A percentile compares a stretch with the other conserved stretches of the same genome.
These are phyloP conservation scores for Alosa sapidissima DNA, from an alignment of 2,797 vertebrate species.

Conservation along the genomic window DNA sequence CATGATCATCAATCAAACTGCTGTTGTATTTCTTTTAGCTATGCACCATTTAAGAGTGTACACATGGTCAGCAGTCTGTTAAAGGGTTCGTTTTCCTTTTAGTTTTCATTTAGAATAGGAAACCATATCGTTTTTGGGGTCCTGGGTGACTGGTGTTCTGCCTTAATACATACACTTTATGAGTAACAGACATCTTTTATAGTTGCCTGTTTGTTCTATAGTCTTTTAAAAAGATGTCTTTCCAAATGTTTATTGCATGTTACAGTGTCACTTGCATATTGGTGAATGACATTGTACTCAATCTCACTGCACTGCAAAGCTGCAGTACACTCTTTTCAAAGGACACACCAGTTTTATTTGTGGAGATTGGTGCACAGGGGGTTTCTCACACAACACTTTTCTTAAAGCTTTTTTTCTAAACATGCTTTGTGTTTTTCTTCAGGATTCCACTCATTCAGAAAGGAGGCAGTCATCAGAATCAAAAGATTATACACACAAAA, in stretches of 20 bases:
- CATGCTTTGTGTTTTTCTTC: slow-evolving; percentile 42
- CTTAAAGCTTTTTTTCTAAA: not conserved
- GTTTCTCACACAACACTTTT: not conserved
- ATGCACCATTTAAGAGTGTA: not conserved
- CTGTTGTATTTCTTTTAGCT: slow-evolving; percentile 46
- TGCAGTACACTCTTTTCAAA: not conserved
- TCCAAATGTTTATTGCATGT: not conserved
- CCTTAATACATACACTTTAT: not conserved
- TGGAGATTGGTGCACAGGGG: not conserved
- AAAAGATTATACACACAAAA: slow-evolving; percentile 76
- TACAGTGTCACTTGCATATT: not conserved
- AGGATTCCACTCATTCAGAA: slow-evolving; percentile 79
- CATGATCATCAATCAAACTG: slow-evolving; percentile 51
- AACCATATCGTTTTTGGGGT: not conserved
- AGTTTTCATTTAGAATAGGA: not conserved
- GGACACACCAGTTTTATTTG: not conserved
- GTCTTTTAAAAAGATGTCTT: not conserved
- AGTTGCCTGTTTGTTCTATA: too few species aligned
- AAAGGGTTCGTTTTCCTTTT: not conserved
- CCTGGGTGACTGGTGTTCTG: not conserved
- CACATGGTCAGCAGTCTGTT: not conserved
- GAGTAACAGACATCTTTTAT: not conserved
- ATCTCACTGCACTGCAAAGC: not conserved
- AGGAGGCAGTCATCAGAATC: slow-evolving; percentile 73
- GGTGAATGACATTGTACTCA: not conserved